Base-by-base conservation (phyloP, 1,140 invertebrate species). In the Drosophila leontia region DNA sequence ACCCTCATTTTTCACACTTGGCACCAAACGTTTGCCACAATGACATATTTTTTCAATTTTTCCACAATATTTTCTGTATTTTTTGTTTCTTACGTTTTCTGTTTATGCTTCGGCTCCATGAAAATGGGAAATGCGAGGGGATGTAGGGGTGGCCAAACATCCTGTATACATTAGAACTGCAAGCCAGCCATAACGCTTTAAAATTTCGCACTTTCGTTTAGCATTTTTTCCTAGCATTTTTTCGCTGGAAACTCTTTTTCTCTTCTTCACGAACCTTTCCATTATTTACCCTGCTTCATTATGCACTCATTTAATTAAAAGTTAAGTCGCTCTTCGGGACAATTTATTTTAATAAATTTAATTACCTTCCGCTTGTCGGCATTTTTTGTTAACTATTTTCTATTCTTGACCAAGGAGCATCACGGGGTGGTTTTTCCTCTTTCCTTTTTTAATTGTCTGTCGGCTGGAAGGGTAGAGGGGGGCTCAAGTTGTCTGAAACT, bases 311-410 rank as follows among this genome's bases (percentile, higher is more conserved):
- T 83, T 64, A 80, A 88, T 77, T 83, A 83, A 83, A 83, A 72
- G 65, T 88, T 88, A 87, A 72, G 67, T 70, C 32, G 50, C 68
- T 65, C 62, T 68, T 65, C 47, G 59, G 41, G 76, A 62, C 83
- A 86, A 83, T 86, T 86, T 86, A 86, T 88, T 86, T 86, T 78
- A 86, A 86, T 86, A 83, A 83, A 88, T 88, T 88, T 80, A 83
- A 86, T 86, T 88, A 86, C 67, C 62, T 51, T 19, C 8, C 45
- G 19, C 62, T 32, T 42, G 55, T 29, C 11, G 35, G 19, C 4
- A 35, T 68, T 78, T 61, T 74, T 68, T 58, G 67, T 47, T 15
- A 50, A 51, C 53, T 72, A 42, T 71, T 72, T 70, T 55, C 32
- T 68, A 68, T 34, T 23, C 61, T 75, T 75, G 80, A 69, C 75